Evolutionary conservation across 2,113 vertebrate genomes (phyloP).

Genomic region (Carassius auratus): DNA sequence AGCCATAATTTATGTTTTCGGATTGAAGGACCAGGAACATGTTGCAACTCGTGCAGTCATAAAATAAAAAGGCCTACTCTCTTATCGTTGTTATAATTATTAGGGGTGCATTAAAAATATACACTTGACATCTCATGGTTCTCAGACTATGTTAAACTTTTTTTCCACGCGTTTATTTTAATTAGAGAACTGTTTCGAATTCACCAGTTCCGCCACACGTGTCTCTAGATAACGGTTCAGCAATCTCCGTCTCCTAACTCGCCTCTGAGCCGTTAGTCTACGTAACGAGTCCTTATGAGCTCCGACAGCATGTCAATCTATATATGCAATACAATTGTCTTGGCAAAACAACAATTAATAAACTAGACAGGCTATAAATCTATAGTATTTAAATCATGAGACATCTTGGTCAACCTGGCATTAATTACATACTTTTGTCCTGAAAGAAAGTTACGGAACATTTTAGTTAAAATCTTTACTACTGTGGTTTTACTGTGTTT

Average conservation of each 20-base stretch:
- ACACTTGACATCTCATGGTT: background rate
- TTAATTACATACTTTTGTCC: too few relatives aligned
- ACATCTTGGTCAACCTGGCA: too few relatives aligned
- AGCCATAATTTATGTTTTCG: slow-evolving; percentile 1
- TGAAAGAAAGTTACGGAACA: too few relatives aligned
- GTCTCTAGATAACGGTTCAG: slow-evolving; percentile 88
- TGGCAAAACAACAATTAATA: too few relatives aligned
- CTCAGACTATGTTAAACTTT: background rate
- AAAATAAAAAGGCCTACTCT: background rate
- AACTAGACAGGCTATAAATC: too few relatives aligned
- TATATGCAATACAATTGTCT: too few relatives aligned
- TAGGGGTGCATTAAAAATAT: background rate
- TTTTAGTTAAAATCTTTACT: too few relatives aligned
- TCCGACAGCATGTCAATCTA: slow-evolving; percentile 72
- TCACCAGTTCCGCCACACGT: slow-evolving; percentile 75
- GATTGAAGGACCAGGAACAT: background rate
- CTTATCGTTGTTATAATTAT: background rate
- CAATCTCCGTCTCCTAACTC: slow-evolving; percentile 83
- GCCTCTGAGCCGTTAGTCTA: slow-evolving; percentile 76
- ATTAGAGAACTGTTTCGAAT: background rate
- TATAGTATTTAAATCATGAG: too few relatives aligned
- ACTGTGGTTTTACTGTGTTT: too few relatives aligned
- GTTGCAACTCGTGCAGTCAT: background rate
- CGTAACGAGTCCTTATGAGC: slow-evolving; percentile 75
- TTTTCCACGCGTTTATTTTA: background rate